Percentiles rank a stretch among this genome's conserved stretches.
phyloP scores from a whole-genome alignment of 2,113 vertebrate genomes.

The Chionis minor region DNA sequence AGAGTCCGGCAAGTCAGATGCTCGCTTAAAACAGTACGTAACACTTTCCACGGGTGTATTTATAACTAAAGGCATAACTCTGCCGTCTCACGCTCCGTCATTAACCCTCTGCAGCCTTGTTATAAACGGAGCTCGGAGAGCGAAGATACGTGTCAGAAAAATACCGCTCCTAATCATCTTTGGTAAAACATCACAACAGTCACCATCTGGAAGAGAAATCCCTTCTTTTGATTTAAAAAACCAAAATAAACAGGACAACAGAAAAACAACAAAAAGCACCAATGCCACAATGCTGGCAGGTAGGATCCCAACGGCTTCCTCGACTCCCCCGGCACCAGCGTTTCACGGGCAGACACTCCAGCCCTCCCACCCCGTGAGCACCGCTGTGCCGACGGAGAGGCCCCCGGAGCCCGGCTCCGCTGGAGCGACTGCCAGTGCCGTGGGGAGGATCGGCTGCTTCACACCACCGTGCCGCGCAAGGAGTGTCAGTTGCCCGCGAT shows the following conservation, averaged over 20 bases:
- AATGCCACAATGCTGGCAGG: fast-evolving
- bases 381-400: background rate
- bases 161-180: background rate
- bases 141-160: fast-evolving
- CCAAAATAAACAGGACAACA: too few species aligned
- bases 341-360: background rate
- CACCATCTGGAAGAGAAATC: background rate
- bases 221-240: background rate
- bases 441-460: background rate
- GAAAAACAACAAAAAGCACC: background rate
- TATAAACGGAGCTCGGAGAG: background rate
- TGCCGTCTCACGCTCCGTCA: background rate
- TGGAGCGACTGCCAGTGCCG: fast-evolving
- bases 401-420: fast-evolving
- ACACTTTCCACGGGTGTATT: slow-evolving; percentile 45
- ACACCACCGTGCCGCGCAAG: background rate
- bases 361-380: background rate
- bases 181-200: background rate
- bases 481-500: background rate
- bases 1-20: background rate
- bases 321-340: background rate
- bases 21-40: background rate
- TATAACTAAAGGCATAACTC: slow-evolving; percentile 34
- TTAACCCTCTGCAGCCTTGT: slow-evolving; percentile 35
- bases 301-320: fast-evolving